Evolutionary conservation across 2,113 vertebrate species (phyloP).

Genomic region (Entelurus aequoreus): DNA sequence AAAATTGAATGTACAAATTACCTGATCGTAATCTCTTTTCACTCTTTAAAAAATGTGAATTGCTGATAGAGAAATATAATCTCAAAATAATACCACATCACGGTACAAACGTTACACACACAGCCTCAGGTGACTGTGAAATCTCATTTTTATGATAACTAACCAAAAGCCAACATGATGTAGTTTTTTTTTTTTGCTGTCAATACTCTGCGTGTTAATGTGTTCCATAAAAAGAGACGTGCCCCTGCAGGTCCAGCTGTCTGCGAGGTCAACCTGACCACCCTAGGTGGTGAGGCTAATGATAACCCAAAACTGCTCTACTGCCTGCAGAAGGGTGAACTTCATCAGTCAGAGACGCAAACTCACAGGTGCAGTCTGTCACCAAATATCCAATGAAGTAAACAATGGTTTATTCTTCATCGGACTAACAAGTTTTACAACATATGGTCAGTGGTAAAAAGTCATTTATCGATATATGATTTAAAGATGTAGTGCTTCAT

Average conservation of each 20-base stretch:
- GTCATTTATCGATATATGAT: constrained; percentile 27
- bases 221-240: constrained; percentile 52
- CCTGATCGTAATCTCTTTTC: no score
- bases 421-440: constrained; percentile 19
- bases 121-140: no score
- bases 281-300: constrained; percentile 40
- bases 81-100: no score
- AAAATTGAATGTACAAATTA: no score
- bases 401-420: constrained; percentile 34
- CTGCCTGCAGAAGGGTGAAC: constrained; percentile 22
- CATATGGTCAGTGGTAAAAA: background rate
- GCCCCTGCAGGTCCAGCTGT: constrained; percentile 51
- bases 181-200: background rate
- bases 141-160: no score
- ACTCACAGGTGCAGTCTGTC: constrained; percentile 35
- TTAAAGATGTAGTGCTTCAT: constrained; percentile 4
- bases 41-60: no score
- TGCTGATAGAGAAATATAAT: no score
- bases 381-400: background rate
- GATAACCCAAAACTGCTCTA: constrained; percentile 47
- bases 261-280: constrained; percentile 39
- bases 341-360: constrained; percentile 36
- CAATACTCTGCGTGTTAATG: constrained; percentile 2
- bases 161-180: background rate
- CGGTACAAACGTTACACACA: no score